Evolutionary conservation across 2,888 invertebrate genomes (phyloP).

Genomic region (Galeopsomyia nigrocyanea): DNA sequence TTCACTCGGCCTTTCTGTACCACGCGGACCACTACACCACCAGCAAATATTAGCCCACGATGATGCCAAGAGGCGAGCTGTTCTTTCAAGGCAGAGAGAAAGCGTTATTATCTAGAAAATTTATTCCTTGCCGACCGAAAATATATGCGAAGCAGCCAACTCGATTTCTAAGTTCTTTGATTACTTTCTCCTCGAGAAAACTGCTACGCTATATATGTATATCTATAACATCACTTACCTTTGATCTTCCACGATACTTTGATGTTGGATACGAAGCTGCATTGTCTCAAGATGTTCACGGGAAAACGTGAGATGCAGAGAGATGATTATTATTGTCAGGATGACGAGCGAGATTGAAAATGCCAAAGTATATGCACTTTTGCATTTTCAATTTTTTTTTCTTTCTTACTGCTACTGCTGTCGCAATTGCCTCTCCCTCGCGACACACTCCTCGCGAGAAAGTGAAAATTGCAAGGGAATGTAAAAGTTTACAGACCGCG

Average conservation of each 20-base stretch:
- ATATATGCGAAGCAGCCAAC: constrained; percentile 7
- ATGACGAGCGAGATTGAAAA: neutral
- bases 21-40: neutral
- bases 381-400: constrained; percentile 2
- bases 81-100: neutral
- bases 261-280: constrained; percentile 23
- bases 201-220: constrained; percentile 10
- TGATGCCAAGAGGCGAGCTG: neutral
- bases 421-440: neutral
- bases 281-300: neutral
- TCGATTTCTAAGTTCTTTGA: constrained; percentile 34
- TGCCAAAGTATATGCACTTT: neutral
- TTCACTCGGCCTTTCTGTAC: neutral
- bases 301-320: neutral
- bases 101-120: constrained; percentile 23
- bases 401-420: neutral
- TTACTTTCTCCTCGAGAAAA: constrained; percentile 12
- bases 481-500: too few species aligned
- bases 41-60: neutral
- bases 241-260: constrained; percentile 41
- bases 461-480: too few species aligned
- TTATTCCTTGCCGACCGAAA: constrained; percentile 15
- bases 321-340: neutral
- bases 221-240: neutral
- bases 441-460: neutral